Evolutionary conservation across 2,888 invertebrate genomes (phyloP).

Genomic region (Timema podura): DNA sequence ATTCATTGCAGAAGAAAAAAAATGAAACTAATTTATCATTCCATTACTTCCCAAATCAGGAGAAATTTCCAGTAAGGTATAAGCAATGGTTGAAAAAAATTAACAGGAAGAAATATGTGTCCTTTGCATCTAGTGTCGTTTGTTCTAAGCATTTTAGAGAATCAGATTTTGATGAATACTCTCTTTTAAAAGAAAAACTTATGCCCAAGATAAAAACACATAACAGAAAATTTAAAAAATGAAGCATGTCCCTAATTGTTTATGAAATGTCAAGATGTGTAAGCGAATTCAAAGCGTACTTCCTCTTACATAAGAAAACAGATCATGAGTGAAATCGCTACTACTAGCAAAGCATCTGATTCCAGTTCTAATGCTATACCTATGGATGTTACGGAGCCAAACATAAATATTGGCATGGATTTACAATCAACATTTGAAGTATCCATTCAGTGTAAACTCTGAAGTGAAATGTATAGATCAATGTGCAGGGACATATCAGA

Average conservation of each 20-base stretch:
- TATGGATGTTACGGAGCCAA: no score
- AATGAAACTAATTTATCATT: no score
- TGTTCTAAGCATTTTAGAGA: background rate
- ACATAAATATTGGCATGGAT: no score
- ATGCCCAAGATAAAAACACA: background rate
- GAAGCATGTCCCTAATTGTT: background rate
- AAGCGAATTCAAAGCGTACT: no score
- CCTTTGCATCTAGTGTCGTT: background rate
- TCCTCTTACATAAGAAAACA: background rate
- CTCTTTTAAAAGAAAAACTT: background rate
- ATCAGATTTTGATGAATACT: background rate
- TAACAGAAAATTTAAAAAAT: background rate
- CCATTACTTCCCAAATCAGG: no score
- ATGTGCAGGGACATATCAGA: background rate
- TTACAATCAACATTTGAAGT: background rate
- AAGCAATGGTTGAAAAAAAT: background rate
- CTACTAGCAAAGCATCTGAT: background rate
- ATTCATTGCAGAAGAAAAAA: no score
- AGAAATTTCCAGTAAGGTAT: no score
- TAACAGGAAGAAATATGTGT: background rate
- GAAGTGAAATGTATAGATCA: background rate
- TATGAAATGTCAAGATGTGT: background rate
- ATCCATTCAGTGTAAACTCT: background rate
- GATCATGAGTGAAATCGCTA: background rate
- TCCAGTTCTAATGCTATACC: no score